Evolutionary conservation across 1,140 invertebrate genomes (phyloP).

Genomic region (Microvelia longipes): DNA sequence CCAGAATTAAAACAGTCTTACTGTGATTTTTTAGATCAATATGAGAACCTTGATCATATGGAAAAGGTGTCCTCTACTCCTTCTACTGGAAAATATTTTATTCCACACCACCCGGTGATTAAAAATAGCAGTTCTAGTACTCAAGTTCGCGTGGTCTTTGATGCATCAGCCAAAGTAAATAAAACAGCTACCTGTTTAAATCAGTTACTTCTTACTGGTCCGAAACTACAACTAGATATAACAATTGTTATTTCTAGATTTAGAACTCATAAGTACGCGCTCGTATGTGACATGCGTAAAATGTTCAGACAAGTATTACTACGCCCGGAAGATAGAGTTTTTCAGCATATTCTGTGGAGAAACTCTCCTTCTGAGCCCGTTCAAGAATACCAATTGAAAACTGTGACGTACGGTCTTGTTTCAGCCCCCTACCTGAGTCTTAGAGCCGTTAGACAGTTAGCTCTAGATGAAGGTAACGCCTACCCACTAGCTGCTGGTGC

Average conservation of each 20-base stretch:
- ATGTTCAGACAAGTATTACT: conserved; percentile 23
- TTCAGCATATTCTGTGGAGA: conserved; percentile 22
- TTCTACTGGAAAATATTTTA: neutral
- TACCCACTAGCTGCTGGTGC: conserved; percentile 20
- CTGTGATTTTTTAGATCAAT: neutral
- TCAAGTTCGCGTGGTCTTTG: neutral
- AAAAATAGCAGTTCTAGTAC: neutral
- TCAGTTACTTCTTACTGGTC: neutral
- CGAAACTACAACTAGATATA: neutral
- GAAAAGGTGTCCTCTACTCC: neutral
- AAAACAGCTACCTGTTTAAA: neutral
- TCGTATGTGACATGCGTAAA: neutral
- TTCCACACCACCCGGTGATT: neutral
- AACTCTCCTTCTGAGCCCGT: conserved; percentile 5
- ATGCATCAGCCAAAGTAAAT: neutral
- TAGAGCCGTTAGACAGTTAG: conserved; percentile 24
- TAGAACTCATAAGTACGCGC: neutral
- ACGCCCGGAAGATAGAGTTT: conserved; percentile 5
- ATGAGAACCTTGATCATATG: neutral
- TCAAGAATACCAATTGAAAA: conserved; percentile 22
- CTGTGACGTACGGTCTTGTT: conserved; percentile 28
- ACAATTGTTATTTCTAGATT: neutral
- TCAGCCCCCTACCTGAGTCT: conserved; percentile 27
- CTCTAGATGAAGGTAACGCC: too few species aligned
- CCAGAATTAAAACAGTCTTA: neutral